These are phyloP conservation scores for Eumeta japonica DNA, from an alignment of 1,140 invertebrate species.

Conservation along the genomic window DNA sequence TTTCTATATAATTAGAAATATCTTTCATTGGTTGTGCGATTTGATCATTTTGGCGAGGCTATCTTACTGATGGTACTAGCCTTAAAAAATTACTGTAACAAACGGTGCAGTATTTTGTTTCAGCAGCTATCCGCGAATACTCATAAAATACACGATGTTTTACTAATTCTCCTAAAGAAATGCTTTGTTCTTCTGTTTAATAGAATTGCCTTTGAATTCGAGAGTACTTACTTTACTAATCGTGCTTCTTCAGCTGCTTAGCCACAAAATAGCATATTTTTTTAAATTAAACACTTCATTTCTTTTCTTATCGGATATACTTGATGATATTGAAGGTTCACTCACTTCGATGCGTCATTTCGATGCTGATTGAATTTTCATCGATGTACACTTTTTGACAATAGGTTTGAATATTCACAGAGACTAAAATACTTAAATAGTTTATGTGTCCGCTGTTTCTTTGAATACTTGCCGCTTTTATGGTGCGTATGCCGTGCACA, in stretches of 20 bases:
- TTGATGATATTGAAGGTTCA: conserved; percentile 20
- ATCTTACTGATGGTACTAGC: conserved; percentile 20
- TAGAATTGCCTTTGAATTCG: conserved; percentile 27
- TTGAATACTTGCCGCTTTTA: conserved; percentile 35
- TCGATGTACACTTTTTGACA: conserved; percentile 28
- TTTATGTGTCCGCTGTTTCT: conserved; percentile 30
- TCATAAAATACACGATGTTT: conserved; percentile 26
- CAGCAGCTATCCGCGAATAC: conserved; percentile 28
- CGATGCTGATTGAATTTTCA: conserved; percentile 24
- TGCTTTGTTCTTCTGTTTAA: conserved; percentile 27
- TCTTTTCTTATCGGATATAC: conserved; percentile 26
- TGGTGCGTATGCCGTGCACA: conserved; percentile 26
- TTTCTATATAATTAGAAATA: conserved; percentile 33
- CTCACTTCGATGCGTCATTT: conserved; percentile 22
- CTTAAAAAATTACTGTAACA: conserved; percentile 31
- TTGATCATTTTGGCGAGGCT: conserved; percentile 23
- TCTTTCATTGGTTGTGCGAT: conserved; percentile 26
- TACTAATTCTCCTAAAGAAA: conserved; percentile 27
- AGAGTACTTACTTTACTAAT: conserved; percentile 30
- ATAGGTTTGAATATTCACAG: conserved; percentile 29
- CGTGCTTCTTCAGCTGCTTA: conserved; percentile 23
- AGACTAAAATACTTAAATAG: conserved; percentile 31
- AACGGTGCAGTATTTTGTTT: conserved; percentile 30
- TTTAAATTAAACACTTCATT: conserved; percentile 27
- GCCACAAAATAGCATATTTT: conserved; percentile 30